These are phyloP conservation scores for Cylas formicarius DNA, from an alignment of 1,140 invertebrate species.

Conservation along the genomic window DNA sequence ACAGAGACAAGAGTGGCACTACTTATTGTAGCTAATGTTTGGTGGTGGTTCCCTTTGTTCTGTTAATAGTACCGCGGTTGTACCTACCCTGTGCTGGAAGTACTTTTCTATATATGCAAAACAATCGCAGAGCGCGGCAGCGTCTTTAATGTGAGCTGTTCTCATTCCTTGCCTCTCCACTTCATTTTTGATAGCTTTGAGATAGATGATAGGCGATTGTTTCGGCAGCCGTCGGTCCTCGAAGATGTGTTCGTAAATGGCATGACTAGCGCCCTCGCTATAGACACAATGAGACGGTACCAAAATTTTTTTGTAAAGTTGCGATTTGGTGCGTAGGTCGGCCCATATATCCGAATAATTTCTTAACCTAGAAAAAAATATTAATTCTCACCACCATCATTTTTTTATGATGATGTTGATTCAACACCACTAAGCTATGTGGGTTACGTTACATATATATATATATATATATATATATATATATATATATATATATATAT, in stretches of 20 bases:
- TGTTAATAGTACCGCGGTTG: too few species aligned
- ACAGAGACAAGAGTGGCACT: too few species aligned
- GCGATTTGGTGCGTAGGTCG: slow-evolving; percentile 59
- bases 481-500: too few species aligned
- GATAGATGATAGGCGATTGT: slow-evolving; percentile 67
- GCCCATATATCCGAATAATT: slow-evolving; percentile 63
- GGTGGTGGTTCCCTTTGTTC: too few species aligned
- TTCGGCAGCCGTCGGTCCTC: slow-evolving; percentile 50
- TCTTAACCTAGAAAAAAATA: slow-evolving; percentile 50
- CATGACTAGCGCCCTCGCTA: slow-evolving; percentile 66
- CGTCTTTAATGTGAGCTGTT: slow-evolving; percentile 74
- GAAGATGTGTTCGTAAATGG: slow-evolving; percentile 61
- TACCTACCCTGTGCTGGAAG: too few species aligned
- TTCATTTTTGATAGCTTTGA: slow-evolving; percentile 80
- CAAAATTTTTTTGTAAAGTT: slow-evolving; percentile 60
- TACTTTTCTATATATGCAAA: slow-evolving; percentile 81
- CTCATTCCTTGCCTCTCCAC: slow-evolving; percentile 84
- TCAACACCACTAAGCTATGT: neutral
- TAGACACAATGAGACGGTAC: slow-evolving; percentile 65
- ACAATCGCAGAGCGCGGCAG: slow-evolving; percentile 86
- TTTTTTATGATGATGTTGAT: neutral
- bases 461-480: too few species aligned
- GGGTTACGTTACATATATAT: too few species aligned
- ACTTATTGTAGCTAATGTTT: too few species aligned
- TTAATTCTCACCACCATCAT: neutral